Conservation (phyloP, 2,888 invertebrate genomes). For the Nephrotoma guestfalica region DNA sequence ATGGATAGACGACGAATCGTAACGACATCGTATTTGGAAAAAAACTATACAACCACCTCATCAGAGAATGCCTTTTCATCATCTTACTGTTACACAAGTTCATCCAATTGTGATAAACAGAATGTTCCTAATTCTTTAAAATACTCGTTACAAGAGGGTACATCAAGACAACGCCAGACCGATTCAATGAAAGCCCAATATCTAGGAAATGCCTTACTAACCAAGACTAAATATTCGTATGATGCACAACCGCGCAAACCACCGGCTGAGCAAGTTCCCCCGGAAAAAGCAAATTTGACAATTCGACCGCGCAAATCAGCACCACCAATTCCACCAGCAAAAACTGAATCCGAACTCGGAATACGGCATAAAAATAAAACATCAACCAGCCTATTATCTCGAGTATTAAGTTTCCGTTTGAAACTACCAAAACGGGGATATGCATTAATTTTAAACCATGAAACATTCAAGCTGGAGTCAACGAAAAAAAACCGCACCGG, state of each 20-base stretch:
- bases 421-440: background rate
- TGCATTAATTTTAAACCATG: background rate
- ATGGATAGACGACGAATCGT: background rate
- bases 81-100: background rate
- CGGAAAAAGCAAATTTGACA: background rate
- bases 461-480: background rate
- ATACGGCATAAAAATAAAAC: background rate
- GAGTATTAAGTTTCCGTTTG: background rate
- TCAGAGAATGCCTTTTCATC: background rate
- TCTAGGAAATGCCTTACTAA: background rate
- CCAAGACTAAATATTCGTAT: background rate
- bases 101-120: background rate
- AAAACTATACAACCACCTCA: background rate
- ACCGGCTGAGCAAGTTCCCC: background rate
- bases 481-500: conserved; percentile 13
- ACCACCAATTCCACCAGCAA: background rate
- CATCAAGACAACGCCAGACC: background rate
- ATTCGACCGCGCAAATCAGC: background rate
- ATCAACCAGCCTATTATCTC: background rate
- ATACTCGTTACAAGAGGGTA: background rate
- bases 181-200: background rate
- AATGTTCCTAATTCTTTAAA: background rate
- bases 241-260: background rate
- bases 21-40: background rate
- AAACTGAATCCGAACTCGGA: background rate